Conservation (phyloP, 2,113 vertebrate species). For the Fregetta grallaria region DNA sequence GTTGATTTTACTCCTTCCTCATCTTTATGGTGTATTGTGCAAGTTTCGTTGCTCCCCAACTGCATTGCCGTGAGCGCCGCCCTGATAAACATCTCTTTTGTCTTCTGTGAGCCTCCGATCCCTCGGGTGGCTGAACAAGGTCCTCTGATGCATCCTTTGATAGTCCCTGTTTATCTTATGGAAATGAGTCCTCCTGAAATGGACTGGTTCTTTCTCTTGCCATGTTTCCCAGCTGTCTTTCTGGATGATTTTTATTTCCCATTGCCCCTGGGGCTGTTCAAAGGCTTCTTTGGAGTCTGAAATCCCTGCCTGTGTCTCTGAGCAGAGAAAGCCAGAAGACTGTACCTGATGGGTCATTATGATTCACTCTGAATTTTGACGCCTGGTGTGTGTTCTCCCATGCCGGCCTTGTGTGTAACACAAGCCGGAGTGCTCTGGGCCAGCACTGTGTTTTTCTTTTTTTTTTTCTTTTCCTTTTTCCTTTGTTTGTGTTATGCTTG, state of each 20-base stretch:
- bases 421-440: neutral
- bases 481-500: constrained; percentile 8
- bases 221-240: neutral
- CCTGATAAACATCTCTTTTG: neutral
- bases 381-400: neutral
- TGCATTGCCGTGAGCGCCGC: rapidly evolving
- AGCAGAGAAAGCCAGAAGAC: neutral
- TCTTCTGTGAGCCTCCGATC: neutral
- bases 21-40: neutral
- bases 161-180: neutral
- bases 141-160: neutral
- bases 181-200: neutral
- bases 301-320: neutral
- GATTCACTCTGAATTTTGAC: neutral
- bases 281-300: neutral
- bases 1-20: neutral
- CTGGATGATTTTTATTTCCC: neutral
- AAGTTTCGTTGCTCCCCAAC: neutral
- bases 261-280: neutral
- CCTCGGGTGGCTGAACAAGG: neutral
- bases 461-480: neutral
- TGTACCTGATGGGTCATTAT: neutral
- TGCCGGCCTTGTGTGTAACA: neutral
- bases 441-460: neutral
- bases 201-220: neutral